phyloP scores from a whole-genome alignment of 2,113 vertebrate genomes.

The Genyomyrus donnyi region DNA sequence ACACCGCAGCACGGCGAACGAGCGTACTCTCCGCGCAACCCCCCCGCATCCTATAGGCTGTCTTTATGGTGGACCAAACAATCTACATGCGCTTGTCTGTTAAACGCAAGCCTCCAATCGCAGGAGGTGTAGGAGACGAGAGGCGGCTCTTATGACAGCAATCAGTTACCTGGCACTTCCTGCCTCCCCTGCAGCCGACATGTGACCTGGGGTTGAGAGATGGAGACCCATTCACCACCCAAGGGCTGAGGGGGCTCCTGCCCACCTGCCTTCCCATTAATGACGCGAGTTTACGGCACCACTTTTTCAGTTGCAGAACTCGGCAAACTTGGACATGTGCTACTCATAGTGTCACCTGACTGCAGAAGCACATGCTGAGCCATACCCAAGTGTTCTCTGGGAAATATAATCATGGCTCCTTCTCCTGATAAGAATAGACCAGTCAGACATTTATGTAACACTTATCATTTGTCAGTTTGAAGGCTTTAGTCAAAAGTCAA shows the following conservation, averaged over 20 bases:
- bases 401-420: slow-evolving; percentile 7
- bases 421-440: background rate
- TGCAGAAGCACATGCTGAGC: background rate
- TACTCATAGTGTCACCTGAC: background rate
- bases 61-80: slow-evolving; percentile 41
- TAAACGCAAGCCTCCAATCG: slow-evolving; percentile 46
- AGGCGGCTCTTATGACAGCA: slow-evolving; percentile 55
- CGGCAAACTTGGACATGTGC: background rate
- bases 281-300: background rate
- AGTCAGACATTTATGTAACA: slow-evolving; percentile 1
- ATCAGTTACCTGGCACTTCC: slow-evolving; percentile 31
- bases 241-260: slow-evolving; percentile 31
- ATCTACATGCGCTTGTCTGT: slow-evolving; percentile 25
- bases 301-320: background rate
- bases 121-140: slow-evolving; percentile 28
- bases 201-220: slow-evolving; percentile 44
- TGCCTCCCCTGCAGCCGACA: slow-evolving; percentile 30
- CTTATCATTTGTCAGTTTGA: background rate
- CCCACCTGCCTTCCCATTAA: background rate
- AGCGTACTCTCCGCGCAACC: slow-evolving; percentile 12
- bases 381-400: background rate
- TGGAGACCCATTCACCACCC: slow-evolving; percentile 34
- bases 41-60: slow-evolving; percentile 49
- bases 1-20: slow-evolving; percentile 42
- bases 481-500: background rate